Evolutionary conservation across 1,140 invertebrate genomes (phyloP).

Genomic region (Gryllus bimaculatus): DNA sequence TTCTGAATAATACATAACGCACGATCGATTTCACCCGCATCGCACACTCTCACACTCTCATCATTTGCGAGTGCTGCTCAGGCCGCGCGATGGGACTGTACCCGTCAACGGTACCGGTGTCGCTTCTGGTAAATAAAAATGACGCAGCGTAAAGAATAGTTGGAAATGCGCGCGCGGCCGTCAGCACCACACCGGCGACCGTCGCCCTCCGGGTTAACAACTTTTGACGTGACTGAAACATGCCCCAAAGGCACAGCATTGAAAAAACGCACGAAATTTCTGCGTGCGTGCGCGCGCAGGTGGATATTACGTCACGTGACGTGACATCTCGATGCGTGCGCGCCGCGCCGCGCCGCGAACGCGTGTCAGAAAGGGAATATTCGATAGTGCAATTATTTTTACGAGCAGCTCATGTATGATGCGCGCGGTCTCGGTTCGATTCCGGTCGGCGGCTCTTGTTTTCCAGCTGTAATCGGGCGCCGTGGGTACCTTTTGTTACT

Average conservation of each 20-base stretch:
- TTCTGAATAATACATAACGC: too few relatives aligned
- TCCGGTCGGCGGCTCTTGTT: too few relatives aligned
- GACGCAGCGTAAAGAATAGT: not conserved
- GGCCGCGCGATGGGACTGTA: not conserved
- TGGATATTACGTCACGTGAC: not conserved
- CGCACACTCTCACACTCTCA: too few relatives aligned
- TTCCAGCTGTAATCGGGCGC: too few relatives aligned
- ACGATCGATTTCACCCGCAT: too few relatives aligned
- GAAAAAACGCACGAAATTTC: not conserved
- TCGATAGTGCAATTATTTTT: too few relatives aligned
- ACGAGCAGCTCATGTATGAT: too few relatives aligned
- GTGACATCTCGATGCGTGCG: not conserved
- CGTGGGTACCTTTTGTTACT: too few relatives aligned
- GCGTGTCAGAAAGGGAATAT: not conserved
- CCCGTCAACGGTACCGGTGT: not conserved
- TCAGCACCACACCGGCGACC: not conserved
- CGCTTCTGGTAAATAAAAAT: conserved; percentile 1
- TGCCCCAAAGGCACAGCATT: not conserved
- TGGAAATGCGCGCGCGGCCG: not conserved
- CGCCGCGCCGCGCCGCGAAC: too few relatives aligned
- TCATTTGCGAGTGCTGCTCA: too few relatives aligned
- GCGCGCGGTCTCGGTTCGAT: too few relatives aligned
- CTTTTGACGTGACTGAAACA: not conserved
- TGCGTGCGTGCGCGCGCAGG: not conserved
- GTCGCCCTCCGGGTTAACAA: not conserved